phyloP scores from a whole-genome alignment of 2,888 invertebrate species.

The Spisula solida region DNA sequence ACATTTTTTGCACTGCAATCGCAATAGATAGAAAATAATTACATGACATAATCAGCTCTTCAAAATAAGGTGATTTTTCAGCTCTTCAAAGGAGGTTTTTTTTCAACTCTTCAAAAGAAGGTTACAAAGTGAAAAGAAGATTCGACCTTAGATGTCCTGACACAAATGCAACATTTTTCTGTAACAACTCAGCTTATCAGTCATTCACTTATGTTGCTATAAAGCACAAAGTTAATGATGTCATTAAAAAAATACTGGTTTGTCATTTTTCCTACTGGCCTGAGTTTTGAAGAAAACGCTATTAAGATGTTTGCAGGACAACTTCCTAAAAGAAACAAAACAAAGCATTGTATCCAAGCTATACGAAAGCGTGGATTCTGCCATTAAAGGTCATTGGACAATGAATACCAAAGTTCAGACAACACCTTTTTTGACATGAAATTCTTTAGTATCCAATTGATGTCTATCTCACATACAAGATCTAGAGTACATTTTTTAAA shows the following conservation, averaged over 20 bases:
- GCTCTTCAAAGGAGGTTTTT: not conserved
- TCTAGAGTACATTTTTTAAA: too few species aligned
- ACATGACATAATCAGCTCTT: not conserved
- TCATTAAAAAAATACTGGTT: not conserved
- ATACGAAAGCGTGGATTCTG: not conserved
- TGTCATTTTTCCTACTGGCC: not conserved
- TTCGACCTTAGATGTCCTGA: not conserved
- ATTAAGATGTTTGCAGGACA: not conserved
- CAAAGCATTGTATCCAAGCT: too few species aligned
- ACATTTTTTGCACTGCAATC: not conserved
- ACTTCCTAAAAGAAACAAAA: not conserved
- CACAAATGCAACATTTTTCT: not conserved
- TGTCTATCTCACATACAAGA: too few species aligned
- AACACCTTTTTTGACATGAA: too few species aligned
- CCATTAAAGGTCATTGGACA: not conserved
- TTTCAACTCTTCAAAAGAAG: conserved; percentile 1
- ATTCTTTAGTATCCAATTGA: too few species aligned
- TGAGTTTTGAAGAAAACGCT: not conserved
- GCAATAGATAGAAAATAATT: not conserved
- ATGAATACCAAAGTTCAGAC: not conserved
- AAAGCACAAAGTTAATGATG: not conserved
- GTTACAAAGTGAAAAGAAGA: not conserved
- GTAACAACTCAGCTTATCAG: not conserved
- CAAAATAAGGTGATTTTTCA: not conserved
- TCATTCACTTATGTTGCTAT: conserved; percentile 1